Conservation (phyloP, 2,113 vertebrate species). For the Tenrec ecaudatus region DNA sequence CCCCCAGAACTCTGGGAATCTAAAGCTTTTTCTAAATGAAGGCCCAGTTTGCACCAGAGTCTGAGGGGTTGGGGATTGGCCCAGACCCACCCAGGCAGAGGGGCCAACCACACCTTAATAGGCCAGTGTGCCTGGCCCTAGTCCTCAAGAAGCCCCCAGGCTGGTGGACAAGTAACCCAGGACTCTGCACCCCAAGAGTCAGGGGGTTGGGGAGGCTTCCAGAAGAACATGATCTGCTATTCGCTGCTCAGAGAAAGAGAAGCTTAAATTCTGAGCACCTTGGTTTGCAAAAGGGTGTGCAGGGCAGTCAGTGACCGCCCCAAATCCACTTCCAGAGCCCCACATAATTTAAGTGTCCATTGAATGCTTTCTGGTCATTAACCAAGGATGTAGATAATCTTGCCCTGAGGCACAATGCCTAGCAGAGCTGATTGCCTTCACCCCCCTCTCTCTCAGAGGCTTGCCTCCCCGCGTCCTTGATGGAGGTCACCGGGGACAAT, state of each 20-base stretch:
- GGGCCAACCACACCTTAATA: neutral
- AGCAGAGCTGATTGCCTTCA: no score
- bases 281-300: no score
- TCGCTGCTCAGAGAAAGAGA: neutral
- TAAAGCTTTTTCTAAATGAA: conserved; percentile 46
- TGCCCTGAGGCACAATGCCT: neutral
- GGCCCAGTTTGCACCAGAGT: neutral
- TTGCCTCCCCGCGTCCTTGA: no score
- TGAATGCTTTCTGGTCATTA: no score
- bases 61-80: neutral
- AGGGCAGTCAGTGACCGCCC: no score
- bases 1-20: neutral
- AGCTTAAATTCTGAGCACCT: neutral
- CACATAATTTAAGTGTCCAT: no score
- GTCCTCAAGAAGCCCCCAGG: neutral
- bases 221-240: neutral
- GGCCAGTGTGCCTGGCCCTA: neutral
- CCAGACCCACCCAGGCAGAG: neutral
- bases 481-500: no score
- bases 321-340: no score
- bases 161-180: neutral
- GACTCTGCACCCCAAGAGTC: neutral
- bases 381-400: no score
- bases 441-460: no score
- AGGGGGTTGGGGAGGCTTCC: neutral